Conservation (phyloP, 2,797 vertebrate species). For the Gadopsis bispinosus region DNA sequence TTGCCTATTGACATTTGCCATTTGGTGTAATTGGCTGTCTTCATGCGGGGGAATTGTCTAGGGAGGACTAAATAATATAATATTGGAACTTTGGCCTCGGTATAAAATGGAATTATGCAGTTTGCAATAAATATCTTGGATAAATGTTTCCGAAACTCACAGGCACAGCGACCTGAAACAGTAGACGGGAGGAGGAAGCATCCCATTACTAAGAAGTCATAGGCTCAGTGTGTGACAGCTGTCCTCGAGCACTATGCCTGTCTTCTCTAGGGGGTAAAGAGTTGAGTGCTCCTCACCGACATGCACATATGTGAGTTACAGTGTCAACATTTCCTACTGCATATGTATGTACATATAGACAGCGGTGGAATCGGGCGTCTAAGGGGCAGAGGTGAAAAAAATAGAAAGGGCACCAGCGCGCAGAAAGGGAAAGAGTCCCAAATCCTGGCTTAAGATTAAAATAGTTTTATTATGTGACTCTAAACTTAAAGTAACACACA, state of each 20-base stretch:
- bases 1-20: constrained; percentile 43
- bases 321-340: not conserved
- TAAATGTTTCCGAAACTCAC: constrained; percentile 21
- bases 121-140: constrained; percentile 10
- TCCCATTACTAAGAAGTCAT: constrained; percentile 2
- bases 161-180: not conserved
- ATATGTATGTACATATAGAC: not conserved
- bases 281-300: constrained; percentile 5
- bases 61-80: constrained; percentile 39
- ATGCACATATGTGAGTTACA: constrained; percentile 6
- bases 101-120: not conserved
- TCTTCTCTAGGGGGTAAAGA: not conserved
- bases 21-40: constrained; percentile 65
- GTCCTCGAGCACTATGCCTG: not conserved
- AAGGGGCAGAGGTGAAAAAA: too few species aligned
- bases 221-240: constrained; percentile 20
- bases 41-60: constrained; percentile 49
- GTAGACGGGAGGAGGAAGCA: not conserved
- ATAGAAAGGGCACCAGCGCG: too few species aligned
- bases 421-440: too few species aligned
- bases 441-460: too few species aligned
- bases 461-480: too few species aligned
- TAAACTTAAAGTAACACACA: too few species aligned
- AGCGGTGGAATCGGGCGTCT: too few species aligned
- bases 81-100: not conserved